Evolutionary conservation across 2,888 invertebrate species (phyloP).

Genomic region (Mythimna albipuncta): DNA sequence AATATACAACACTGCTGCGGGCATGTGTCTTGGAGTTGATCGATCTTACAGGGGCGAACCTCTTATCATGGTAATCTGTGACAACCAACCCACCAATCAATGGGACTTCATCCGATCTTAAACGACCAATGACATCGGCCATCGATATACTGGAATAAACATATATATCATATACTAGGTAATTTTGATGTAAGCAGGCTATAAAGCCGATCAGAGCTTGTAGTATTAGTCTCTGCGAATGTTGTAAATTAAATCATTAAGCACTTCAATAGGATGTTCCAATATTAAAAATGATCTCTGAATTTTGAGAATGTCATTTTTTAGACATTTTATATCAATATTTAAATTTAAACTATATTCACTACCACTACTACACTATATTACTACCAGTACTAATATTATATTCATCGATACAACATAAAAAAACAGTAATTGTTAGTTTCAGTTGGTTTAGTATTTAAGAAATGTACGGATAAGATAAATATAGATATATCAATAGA

Average conservation of each 20-base stretch:
- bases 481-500: not conserved
- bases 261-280: not conserved
- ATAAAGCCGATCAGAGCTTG: slow-evolving; percentile 45
- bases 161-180: slow-evolving; percentile 5
- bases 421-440: slow-evolving; percentile 12
- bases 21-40: slow-evolving; percentile 94
- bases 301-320: slow-evolving; percentile 21
- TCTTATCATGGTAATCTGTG: slow-evolving; percentile 86
- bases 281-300: slow-evolving; percentile 14
- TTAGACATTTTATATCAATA: slow-evolving; percentile 15
- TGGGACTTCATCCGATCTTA: slow-evolving; percentile 86
- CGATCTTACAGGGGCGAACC: slow-evolving; percentile 78
- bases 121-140: slow-evolving; percentile 22
- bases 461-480: slow-evolving; percentile 10
- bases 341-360: not conserved
- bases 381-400: too few species aligned
- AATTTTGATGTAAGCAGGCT: slow-evolving; percentile 39
- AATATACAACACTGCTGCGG: slow-evolving; percentile 96
- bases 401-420: slow-evolving; percentile 23
- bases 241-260: slow-evolving; percentile 14
- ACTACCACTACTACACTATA: too few species aligned
- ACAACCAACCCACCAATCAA: slow-evolving; percentile 82
- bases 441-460: slow-evolving; percentile 19
- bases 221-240: slow-evolving; percentile 43
- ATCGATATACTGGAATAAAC: slow-evolving; percentile 7